Conservation (phyloP, 2,113 vertebrate species). For the Brachypteracias leptosomus region DNA sequence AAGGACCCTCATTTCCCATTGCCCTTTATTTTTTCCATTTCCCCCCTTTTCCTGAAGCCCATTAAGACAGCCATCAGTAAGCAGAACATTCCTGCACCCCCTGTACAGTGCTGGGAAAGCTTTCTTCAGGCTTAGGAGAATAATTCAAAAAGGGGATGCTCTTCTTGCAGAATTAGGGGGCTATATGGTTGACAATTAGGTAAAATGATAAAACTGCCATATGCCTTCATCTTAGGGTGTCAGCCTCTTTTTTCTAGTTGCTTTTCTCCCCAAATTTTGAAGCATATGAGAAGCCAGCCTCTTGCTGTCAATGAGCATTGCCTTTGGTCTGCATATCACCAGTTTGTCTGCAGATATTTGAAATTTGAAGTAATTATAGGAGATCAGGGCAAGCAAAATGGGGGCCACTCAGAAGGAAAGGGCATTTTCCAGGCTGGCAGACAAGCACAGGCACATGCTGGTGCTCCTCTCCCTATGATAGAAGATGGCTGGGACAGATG, state of each 20-base stretch:
- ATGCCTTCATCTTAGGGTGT: neutral
- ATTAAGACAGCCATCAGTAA: neutral
- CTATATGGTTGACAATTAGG: neutral
- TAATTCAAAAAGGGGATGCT: neutral
- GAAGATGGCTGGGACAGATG: neutral
- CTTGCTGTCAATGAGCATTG: neutral
- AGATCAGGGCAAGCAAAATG: neutral
- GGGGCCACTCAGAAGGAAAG: neutral
- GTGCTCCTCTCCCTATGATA: neutral
- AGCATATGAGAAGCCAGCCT: neutral
- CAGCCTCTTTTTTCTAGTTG: neutral
- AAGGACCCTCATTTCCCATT: neutral
- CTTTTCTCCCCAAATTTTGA: neutral
- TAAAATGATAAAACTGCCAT: slow-evolving; percentile 1
- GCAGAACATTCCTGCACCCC: neutral
- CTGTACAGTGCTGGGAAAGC: neutral
- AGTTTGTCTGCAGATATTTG: neutral
- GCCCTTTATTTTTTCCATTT: neutral
- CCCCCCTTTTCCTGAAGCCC: neutral
- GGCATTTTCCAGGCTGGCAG: neutral
- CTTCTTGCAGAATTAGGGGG: neutral
- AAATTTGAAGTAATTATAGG: neutral
- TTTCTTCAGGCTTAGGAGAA: neutral
- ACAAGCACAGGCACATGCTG: neutral
- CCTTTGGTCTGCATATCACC: neutral